These are phyloP conservation scores for Escarpia spicata DNA, from an alignment of 2,888 invertebrate genomes.

Conservation along the genomic window DNA sequence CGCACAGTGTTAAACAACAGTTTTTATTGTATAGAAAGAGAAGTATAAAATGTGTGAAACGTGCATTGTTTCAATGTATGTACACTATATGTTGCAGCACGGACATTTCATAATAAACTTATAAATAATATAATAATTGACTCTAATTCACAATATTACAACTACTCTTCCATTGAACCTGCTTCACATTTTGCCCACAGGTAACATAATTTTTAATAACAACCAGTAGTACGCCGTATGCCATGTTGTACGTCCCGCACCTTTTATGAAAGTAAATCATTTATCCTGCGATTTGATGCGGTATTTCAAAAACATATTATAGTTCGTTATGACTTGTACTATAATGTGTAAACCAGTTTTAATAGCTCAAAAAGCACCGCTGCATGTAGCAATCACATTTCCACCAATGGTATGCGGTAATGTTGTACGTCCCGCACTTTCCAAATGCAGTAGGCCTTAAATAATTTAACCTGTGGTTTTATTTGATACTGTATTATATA, in stretches of 20 bases:
- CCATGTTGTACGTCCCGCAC: too few species aligned
- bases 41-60: neutral
- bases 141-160: neutral
- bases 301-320: too few species aligned
- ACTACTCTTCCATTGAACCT: neutral
- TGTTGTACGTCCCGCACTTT: neutral
- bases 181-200: neutral
- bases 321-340: too few species aligned
- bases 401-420: neutral
- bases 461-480: neutral
- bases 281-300: too few species aligned
- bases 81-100: neutral
- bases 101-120: neutral
- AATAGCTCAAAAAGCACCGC: too few species aligned
- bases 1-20: neutral
- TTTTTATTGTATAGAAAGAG: neutral
- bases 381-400: neutral
- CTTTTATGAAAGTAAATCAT: too few species aligned
- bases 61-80: neutral
- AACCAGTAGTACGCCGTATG: too few species aligned
- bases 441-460: neutral
- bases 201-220: neutral
- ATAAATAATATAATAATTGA: neutral
- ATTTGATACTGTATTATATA: neutral
- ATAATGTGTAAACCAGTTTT: too few species aligned